Base-by-base conservation (phyloP, 37 sponge, comb jelly and placozoan genomes). In the Axinella damicornis region DNA sequence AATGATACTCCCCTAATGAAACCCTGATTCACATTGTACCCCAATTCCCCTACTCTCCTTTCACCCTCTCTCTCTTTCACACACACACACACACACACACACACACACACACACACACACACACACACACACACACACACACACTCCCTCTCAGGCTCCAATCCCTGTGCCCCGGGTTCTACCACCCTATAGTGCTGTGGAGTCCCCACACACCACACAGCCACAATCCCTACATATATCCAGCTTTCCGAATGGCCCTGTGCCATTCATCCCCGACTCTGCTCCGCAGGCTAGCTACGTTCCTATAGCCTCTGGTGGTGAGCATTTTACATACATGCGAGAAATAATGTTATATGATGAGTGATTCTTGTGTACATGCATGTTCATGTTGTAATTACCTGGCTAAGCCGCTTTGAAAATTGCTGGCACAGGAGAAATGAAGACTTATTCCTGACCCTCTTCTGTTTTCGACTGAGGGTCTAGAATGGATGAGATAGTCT, bases 271-370 rank as follows among this genome's bases (percentile, higher is more conserved):
- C 46, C 46, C 46, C 4, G 46, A 9, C 6, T 55, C 74, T 30
- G 21, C 74, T 21, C 56, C 71, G 18, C 72, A n/a, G n/a, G n/a
- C 71, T 5, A 14, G 6, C 17, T 30, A 20, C 55, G n/a, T n/a
- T n/a, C n/a, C 56, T 19, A 33, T 55, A 83, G 63, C 69, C 40
- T 59, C 63, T 25, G 53, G 27, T 2, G 71, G 38, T 36, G 54
- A 5, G 56, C 19, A 46, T 9, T 12, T 46, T 46, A 46, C n/a
- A n/a, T n/a, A n/a, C n/a, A n/a, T n/a, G n/a, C n/a, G n/a, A n/a
- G n/a, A n/a, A n/a, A n/a, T n/a, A n/a, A n/a, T n/a, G n/a, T n/a
- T n/a, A n/a, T n/a, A n/a, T n/a, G n/a, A n/a, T n/a, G n/a, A n/a
- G n/a, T n/a, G n/a, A n/a, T n/a, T n/a, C n/a, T n/a, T n/a, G n/a